Evolutionary conservation across 2,797 vertebrate species (phyloP), one percentile per base, ranked within the genome.

Genomic region (Leptatherina wallacei): DNA sequence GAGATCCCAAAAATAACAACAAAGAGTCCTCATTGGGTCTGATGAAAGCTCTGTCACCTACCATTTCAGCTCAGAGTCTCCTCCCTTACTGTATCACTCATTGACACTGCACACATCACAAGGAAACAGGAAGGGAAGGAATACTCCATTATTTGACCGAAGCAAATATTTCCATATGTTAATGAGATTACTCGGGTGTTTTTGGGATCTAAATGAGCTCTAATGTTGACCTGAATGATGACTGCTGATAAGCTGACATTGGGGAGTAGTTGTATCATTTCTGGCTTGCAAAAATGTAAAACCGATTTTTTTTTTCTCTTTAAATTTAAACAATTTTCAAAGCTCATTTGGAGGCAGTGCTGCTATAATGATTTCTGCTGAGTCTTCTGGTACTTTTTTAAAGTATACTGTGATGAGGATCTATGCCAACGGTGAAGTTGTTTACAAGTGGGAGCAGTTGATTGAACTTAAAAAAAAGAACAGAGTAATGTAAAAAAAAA

Each of bases 1-100:
- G 93, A 93, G 62, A 89, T 92, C 93, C 91, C 84, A 92, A 94
- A 32, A 94, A 94, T 93, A 94, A 93, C 93, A 94, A 93, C 92
- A 93, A 92, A 94, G 92, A 75, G 87, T 79, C 83, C 85, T 93
- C 83, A 80, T 88, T 86, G 89, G 91, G 89, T 90, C 82, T 84
- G 91, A 94, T 93, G 91, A 95, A 94, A 94, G 94, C 73, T 87
- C 87, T 88, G 91, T 93, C 93, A 94, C 78, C 88, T 91, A 84
- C 81, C 82, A 92, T 93, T 92, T 92, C 78, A 75, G 85, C 86
- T 69, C 80, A 80, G 80, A 85, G 88, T 89, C 89, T 92, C 87
- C 83, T 76, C 89, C 86, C 85, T 80, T 77, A 85, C 90, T 87
- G 84, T 84, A 87, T 76, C 78, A 80, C 78, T 85, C 90, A 88